A percentile compares a stretch with the other conserved stretches of the same genome.
Evolutionary conservation across 2,888 invertebrate species (phyloP).

Genomic region (Platycnemis pennipes): DNA sequence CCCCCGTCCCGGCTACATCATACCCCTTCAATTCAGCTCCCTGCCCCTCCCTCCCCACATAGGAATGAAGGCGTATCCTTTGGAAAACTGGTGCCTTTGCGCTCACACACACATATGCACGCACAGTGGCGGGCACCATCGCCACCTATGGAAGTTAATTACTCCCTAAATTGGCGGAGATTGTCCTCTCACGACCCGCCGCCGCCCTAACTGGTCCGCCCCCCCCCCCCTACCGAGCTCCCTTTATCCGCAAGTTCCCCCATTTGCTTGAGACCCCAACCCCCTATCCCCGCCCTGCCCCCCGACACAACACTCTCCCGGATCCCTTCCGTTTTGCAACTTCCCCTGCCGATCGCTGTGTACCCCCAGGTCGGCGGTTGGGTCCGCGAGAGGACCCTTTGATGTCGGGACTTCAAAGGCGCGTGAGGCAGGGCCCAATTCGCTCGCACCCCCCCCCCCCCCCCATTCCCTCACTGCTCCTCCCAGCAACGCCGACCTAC

Average conservation of each 20-base stretch:
- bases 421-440: slow-evolving; percentile 4
- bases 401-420: slow-evolving; percentile 56
- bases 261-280: neutral
- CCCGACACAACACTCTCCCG: neutral
- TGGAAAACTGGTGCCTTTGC: neutral
- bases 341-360: neutral
- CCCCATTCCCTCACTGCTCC: neutral
- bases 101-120: neutral
- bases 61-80: slow-evolving; percentile 22
- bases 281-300: neutral
- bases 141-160: slow-evolving; percentile 67
- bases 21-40: neutral
- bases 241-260: neutral
- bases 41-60: neutral
- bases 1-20: neutral
- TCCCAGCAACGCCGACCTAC: too few species aligned
- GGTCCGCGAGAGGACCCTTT: slow-evolving; percentile 34
- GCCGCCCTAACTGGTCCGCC: neutral
- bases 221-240: neutral
- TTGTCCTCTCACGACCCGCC: slow-evolving; percentile 43
- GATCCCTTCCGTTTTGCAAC: neutral
- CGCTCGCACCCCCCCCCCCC: neutral
- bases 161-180: slow-evolving; percentile 67
- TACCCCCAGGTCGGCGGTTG: neutral
- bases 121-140: neutral